Conservation (phyloP, 2,113 vertebrate species). For the Grallaria varia region DNA sequence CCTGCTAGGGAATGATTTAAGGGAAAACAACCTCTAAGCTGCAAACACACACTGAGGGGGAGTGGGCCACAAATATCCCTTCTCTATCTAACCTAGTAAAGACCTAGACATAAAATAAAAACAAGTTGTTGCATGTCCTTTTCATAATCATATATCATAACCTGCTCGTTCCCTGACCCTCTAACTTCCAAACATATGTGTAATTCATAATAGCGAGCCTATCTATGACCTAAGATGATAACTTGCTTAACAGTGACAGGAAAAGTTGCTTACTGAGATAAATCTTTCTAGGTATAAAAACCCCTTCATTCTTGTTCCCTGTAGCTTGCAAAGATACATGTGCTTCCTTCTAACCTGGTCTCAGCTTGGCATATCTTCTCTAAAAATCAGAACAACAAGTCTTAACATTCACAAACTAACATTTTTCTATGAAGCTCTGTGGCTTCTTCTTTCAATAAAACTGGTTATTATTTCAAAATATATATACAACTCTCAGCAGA, state of each 20-base stretch:
- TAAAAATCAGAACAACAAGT: slow-evolving; percentile 43
- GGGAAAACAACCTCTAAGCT: background rate
- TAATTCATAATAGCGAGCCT: background rate
- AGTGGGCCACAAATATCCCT: background rate
- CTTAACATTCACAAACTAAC: background rate
- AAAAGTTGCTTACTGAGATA: background rate
- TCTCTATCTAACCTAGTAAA: background rate
- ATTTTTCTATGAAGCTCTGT: background rate
- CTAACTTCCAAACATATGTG: background rate
- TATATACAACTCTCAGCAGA: slow-evolving; percentile 65
- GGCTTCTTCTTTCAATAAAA: slow-evolving; percentile 39
- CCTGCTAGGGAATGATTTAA: background rate
- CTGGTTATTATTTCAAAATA: slow-evolving; percentile 40
- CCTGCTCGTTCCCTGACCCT: background rate
- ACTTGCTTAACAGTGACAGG: background rate
- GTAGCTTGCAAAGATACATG: slow-evolving; percentile 12
- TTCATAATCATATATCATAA: background rate
- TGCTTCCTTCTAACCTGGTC: slow-evolving; percentile 51
- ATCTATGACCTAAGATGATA: background rate
- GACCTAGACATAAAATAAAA: background rate
- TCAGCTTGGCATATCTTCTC: slow-evolving; percentile 52
- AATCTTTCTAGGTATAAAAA: background rate
- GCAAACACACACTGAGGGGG: background rate
- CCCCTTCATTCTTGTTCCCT: background rate
- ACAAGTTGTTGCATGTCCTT: background rate